These are phyloP conservation scores for Brachymystax lenok DNA, from an alignment of 2,797 vertebrate genomes.

Conservation along the genomic window DNA sequence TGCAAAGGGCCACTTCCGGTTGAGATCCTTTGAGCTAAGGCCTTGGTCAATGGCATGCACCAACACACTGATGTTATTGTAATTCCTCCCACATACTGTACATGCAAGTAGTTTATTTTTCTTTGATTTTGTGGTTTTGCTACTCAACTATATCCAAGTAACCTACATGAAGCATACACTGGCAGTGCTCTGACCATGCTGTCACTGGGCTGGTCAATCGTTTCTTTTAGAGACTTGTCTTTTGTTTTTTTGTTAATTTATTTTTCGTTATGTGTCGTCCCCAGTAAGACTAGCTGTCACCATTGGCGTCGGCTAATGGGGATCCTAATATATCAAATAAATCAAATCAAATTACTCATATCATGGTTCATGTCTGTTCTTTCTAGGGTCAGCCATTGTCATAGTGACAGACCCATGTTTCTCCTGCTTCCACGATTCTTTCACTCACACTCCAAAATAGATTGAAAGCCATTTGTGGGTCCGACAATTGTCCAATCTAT, in stretches of 20 bases:
- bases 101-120: too few relatives aligned
- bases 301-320: too few relatives aligned
- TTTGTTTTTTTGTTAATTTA: too few relatives aligned
- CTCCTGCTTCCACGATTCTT: neutral
- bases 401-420: conserved; percentile 1
- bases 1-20: conserved; percentile 47
- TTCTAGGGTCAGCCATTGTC: conserved; percentile 14
- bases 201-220: conserved; percentile 45
- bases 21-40: conserved; percentile 21
- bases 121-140: conserved; percentile 23
- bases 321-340: too few relatives aligned
- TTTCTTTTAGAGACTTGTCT: conserved; percentile 39
- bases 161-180: neutral
- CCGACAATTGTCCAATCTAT: neutral
- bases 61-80: conserved; percentile 27
- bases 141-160: conserved; percentile 21
- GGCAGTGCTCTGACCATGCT: neutral
- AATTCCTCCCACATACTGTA: neutral
- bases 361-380: conserved; percentile 33
- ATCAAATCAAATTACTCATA: conserved; percentile 11
- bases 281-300: too few relatives aligned
- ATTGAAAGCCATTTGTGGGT: neutral
- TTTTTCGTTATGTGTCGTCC: too few relatives aligned
- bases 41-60: conserved; percentile 31
- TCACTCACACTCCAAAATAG: neutral